Evolutionary conservation across 2,888 invertebrate genomes (phyloP).

Genomic region (Biston stratarius): DNA sequence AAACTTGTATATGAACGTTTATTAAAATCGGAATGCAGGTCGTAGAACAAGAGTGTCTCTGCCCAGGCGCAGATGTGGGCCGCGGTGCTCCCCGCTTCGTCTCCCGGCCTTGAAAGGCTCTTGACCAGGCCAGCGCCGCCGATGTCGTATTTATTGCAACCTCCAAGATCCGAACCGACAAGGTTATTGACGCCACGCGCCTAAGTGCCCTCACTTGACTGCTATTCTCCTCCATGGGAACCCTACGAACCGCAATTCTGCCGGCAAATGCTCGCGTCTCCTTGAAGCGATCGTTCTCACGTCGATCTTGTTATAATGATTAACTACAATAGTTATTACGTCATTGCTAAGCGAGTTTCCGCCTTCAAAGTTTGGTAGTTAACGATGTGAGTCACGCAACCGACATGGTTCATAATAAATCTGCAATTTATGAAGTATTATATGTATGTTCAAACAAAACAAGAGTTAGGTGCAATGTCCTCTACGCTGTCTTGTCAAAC

Average conservation of each 20-base stretch:
- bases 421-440: conserved; percentile 60
- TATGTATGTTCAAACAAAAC: conserved; percentile 51
- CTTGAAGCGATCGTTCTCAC: conserved; percentile 82
- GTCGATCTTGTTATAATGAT: conserved; percentile 80
- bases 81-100: conserved; percentile 81
- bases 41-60: conserved; percentile 70
- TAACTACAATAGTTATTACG: conserved; percentile 84
- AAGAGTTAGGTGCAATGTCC: conserved; percentile 60
- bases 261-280: conserved; percentile 71
- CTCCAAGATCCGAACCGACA: conserved; percentile 83
- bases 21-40: conserved; percentile 72
- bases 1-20: conserved; percentile 51
- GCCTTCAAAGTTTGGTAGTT: conserved; percentile 80
- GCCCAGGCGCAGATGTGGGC: conserved; percentile 77
- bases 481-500: conserved; percentile 48
- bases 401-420: conserved; percentile 72
- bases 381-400: conserved; percentile 82
- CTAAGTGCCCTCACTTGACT: conserved; percentile 62
- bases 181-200: conserved; percentile 83
- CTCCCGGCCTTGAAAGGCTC: conserved; percentile 86
- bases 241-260: conserved; percentile 55
- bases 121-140: conserved; percentile 83
- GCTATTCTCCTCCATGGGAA: conserved; percentile 74
- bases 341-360: conserved; percentile 82
- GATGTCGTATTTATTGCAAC: conserved; percentile 85